Evolutionary conservation across 2,797 vertebrate genomes (phyloP), one percentile per base, ranked within the genome.

Genomic region (Cirrhinus mrigala): DNA sequence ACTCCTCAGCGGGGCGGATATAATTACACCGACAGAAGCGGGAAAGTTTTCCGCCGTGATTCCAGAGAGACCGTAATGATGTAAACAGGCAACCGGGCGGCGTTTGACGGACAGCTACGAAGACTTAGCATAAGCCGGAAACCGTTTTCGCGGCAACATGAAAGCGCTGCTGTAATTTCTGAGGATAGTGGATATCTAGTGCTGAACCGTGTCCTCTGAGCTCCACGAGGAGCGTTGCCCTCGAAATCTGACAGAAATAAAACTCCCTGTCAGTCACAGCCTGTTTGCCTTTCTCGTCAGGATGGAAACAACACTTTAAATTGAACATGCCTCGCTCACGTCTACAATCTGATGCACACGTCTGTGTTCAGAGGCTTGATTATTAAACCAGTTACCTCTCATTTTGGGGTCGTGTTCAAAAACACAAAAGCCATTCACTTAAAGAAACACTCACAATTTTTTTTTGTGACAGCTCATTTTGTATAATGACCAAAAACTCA

Each of bases 21-120:
- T 78, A 58, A 44, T 46, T 60, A 56, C 22, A 56, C 29, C 74
- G 22, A 29, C 6, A n/a, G 50, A 76, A 76, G 27, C 3, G 0
- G 54, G 22, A 60, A 44, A 15, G 33, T 77, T 78, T 78, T 78
- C 56, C 8, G 1, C 3, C 20, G 22, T 11, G 27, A 16, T 33
- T 40, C 4, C 6, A 64, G 29, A 40, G n/a, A 24, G 52, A 37
- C 12, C 20, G 16, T 68, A 37, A 52, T 27, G 44, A 78, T 84
- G 75, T 40, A 68, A 71, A 20, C 14, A 33, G 48, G 27, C 64
- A 68, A 4, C 7, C 44, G 50, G 18, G 46, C 78, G 56, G 50
- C 33, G 54, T 54, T 22, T 66, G 75, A 83, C 5, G 12, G 81
- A 75, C 73, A 82, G 73, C 64, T 37, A 29, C 46, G 46, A 77